Evolutionary conservation across 1,140 invertebrate species (phyloP).

Genomic region (Eufriesea mexicana): DNA sequence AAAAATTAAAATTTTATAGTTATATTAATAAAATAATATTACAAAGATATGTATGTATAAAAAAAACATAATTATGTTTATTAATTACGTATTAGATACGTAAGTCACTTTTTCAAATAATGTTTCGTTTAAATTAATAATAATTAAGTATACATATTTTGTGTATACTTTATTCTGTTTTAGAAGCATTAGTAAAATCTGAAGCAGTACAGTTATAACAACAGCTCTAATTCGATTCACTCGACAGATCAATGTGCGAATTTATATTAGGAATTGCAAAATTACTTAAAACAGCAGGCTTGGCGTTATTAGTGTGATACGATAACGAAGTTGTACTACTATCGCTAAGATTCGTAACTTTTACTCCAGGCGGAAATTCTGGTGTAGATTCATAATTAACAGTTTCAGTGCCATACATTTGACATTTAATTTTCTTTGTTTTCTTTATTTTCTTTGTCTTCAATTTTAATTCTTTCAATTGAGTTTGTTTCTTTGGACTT

Average conservation of each 20-base stretch:
- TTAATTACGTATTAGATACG: too few relatives aligned
- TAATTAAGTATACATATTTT: background rate
- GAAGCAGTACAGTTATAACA: background rate
- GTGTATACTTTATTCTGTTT: background rate
- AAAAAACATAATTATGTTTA: too few relatives aligned
- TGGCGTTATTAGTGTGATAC: background rate
- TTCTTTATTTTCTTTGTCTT: constrained; percentile 35
- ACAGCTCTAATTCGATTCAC: constrained; percentile 24
- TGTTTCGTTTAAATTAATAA: background rate
- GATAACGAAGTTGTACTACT: background rate
- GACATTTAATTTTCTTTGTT: constrained; percentile 49
- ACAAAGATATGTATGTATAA: too few relatives aligned
- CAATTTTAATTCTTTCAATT: background rate
- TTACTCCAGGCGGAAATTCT: constrained; percentile 19
- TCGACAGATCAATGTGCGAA: constrained; percentile 16
- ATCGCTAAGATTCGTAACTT: constrained; percentile 40
- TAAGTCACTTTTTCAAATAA: background rate
- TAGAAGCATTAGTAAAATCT: too few relatives aligned
- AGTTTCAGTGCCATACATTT: constrained; percentile 65
- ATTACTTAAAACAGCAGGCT: background rate
- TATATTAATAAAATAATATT: background rate
- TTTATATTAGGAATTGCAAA: background rate
- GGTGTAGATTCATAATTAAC: constrained; percentile 59
- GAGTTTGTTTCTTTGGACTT: background rate
- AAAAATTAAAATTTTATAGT: background rate